A percentile compares a stretch with the other conserved stretches of the same genome.
phyloP scores from a whole-genome alignment of 2,797 vertebrate species.

The Artibeus jamaicensis region DNA sequence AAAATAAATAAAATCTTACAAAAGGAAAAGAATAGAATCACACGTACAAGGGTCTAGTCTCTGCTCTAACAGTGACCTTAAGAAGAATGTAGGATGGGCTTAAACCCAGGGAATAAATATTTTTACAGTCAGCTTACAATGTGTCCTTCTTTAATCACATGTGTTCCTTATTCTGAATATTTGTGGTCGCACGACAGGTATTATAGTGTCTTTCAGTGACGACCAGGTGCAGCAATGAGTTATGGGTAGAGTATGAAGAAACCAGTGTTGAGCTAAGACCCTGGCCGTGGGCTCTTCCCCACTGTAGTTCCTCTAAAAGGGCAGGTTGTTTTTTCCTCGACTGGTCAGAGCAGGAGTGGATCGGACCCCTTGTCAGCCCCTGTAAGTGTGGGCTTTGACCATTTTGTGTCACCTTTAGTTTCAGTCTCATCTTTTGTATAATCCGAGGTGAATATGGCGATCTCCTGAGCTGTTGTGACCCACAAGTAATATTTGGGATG shows the following conservation, averaged over 20 bases:
- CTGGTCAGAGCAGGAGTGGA: too few relatives aligned
- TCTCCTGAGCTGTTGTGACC: neutral
- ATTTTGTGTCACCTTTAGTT: neutral
- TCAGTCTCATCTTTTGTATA: neutral
- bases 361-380: neutral
- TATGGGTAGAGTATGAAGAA: neutral
- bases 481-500: neutral
- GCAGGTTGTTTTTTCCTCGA: neutral
- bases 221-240: neutral
- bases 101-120: neutral
- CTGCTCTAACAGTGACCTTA: neutral
- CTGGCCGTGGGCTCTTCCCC: neutral
- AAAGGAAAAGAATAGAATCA: neutral
- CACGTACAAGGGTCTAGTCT: neutral
- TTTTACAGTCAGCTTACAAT: neutral
- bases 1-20: too few relatives aligned
- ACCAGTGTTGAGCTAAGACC: neutral
- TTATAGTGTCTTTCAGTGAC: neutral
- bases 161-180: neutral
- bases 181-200: neutral
- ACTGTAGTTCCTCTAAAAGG: neutral
- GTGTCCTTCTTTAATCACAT: neutral
- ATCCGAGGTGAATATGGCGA: neutral
- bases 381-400: neutral
- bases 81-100: neutral